Percentiles rank a stretch among this genome's conserved stretches.
These are phyloP conservation scores for Corticium candelabrum DNA, from an alignment of 37 sponge, comb jelly and placozoan genomes.

Conservation along the genomic window DNA sequence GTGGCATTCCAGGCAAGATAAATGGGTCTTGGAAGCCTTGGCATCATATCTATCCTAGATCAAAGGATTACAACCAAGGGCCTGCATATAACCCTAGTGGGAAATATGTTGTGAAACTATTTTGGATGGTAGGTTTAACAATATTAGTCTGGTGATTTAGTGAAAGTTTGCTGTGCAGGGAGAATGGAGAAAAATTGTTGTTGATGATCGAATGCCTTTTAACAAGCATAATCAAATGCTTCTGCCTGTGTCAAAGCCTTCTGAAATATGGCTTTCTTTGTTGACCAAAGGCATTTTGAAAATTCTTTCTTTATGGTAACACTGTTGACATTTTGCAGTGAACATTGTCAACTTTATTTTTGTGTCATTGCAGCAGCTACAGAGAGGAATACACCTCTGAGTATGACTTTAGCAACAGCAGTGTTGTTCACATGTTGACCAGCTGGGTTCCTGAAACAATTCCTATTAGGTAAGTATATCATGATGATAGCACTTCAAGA, in stretches of 20 bases:
- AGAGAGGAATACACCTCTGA: neutral
- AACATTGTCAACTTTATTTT: too few relatives aligned
- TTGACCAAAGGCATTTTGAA: conserved; percentile 88
- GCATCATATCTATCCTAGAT: conserved; percentile 88
- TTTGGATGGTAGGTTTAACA: conserved; percentile 74
- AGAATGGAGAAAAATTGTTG: conserved; percentile 80
- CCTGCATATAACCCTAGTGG: conserved; percentile 65
- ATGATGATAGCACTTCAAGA: neutral
- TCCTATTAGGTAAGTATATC: neutral
- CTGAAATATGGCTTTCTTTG: conserved; percentile 80
- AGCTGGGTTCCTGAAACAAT: conserved; percentile 68
- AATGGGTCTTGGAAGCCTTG: conserved; percentile 70
- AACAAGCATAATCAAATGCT: conserved; percentile 31
- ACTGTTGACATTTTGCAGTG: too few relatives aligned
- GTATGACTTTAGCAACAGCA: conserved; percentile 49
- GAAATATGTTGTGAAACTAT: conserved; percentile 77
- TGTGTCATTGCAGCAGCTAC: too few relatives aligned
- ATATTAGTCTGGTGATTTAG: neutral
- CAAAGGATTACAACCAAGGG: conserved; percentile 43
- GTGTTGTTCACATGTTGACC: conserved; percentile 73
- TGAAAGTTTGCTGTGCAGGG: conserved; percentile 33
- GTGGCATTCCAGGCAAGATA: neutral
- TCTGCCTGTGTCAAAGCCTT: conserved; percentile 51
- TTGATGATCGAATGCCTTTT: conserved; percentile 81
- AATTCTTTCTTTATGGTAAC: conserved; percentile 72